A percentile compares a stretch with the other conserved stretches of the same genome.
phyloP scores from a whole-genome alignment of 2,888 invertebrate species.

The Endomychus coccineus region DNA sequence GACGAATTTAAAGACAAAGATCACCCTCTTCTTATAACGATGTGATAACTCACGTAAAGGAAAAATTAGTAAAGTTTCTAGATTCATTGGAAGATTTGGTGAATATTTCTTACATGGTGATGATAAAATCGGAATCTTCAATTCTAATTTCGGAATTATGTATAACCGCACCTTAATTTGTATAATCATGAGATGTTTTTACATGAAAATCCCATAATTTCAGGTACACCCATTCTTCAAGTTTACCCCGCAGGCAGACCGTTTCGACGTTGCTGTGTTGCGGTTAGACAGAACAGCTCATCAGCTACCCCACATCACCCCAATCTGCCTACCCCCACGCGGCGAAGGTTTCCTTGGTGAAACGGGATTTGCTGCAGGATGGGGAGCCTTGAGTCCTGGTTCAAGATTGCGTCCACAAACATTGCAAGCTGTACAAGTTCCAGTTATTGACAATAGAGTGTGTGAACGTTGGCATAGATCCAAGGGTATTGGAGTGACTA shows the following conservation, averaged over 20 bases:
- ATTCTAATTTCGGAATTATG: no score
- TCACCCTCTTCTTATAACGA: no score
- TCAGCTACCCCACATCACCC: slow-evolving; percentile 83
- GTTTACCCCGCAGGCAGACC: slow-evolving; percentile 86
- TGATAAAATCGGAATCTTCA: no score
- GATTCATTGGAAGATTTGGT: no score
- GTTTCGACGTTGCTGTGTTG: slow-evolving; percentile 87
- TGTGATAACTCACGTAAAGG: no score
- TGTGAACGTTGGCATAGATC: slow-evolving; percentile 64
- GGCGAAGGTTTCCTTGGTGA: slow-evolving; percentile 85
- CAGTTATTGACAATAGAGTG: slow-evolving; percentile 81
- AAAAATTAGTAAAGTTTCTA: no score
- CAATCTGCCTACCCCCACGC: slow-evolving; percentile 85
- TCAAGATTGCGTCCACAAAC: slow-evolving; percentile 83
- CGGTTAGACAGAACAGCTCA: slow-evolving; percentile 83
- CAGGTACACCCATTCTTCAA: slow-evolving; percentile 87
- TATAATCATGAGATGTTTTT: no score
- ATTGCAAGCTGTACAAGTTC: slow-evolving; percentile 85
- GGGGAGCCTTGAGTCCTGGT: slow-evolving; percentile 82
- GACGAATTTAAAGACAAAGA: no score
- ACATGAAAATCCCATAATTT: slow-evolving; percentile 19
- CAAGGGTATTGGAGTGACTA: slow-evolving; percentile 79
- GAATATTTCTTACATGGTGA: no score
- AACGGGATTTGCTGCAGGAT: slow-evolving; percentile 87
- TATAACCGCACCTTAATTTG: no score